phyloP scores from a whole-genome alignment of 1,140 invertebrate genomes.

The Drosophila biarmipes region DNA sequence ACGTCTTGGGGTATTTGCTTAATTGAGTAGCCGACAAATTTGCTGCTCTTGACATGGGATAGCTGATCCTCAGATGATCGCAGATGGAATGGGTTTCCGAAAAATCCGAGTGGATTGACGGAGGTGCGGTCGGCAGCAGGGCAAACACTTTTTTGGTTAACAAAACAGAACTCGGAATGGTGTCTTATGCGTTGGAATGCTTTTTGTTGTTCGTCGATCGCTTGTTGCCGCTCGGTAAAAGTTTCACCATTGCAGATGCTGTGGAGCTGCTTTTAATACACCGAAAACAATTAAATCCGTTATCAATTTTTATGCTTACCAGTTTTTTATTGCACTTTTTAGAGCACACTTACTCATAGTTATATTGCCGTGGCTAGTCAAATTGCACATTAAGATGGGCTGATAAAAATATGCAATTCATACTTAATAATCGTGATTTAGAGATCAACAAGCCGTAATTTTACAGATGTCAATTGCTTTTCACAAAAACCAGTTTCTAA shows the following conservation, averaged over 20 bases:
- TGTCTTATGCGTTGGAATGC: constrained; percentile 39
- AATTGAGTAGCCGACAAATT: constrained; percentile 78
- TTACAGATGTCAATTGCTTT: background rate
- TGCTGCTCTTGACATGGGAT: constrained; percentile 48
- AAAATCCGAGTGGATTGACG: constrained; percentile 9
- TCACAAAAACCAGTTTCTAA: too few species aligned
- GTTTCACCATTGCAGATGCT: constrained; percentile 40
- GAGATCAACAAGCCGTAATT: background rate
- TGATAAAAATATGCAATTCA: background rate
- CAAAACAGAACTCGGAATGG: constrained; percentile 29
- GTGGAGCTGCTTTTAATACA: constrained; percentile 28
- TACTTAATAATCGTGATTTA: background rate
- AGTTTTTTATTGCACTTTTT: background rate
- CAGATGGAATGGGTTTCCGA: background rate
- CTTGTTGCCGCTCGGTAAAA: constrained; percentile 32
- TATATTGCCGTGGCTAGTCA: background rate
- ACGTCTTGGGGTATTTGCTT: constrained; percentile 53
- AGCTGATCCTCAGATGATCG: constrained; percentile 7
- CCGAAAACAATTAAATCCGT: background rate
- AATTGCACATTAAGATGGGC: background rate
- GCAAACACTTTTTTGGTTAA: constrained; percentile 56
- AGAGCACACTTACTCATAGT: background rate
- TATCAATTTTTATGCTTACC: background rate
- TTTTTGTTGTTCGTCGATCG: constrained; percentile 41
- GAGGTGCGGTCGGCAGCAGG: constrained; percentile 25